A percentile compares a stretch with the other conserved stretches of the same genome.
Evolutionary conservation across 2,888 invertebrate genomes (phyloP).

Genomic region (Drosophila austrosaltans): DNA sequence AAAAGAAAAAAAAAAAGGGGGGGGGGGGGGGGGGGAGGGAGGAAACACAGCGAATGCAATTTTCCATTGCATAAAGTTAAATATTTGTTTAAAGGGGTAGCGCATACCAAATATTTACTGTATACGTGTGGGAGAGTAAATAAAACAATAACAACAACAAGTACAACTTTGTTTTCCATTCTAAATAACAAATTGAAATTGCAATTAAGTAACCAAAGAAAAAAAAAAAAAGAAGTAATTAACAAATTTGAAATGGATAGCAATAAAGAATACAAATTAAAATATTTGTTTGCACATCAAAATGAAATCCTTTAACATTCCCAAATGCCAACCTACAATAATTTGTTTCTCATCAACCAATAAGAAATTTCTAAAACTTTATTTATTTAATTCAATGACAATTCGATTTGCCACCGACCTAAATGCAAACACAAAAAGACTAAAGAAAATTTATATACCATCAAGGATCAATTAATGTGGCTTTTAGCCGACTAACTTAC

Average conservation of each 20-base stretch:
- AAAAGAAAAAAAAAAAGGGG: conserved; percentile 1
- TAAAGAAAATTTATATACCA: neutral
- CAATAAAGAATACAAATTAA: no score
- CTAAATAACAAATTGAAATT: neutral
- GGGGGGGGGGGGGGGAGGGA: no score
- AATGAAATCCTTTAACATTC: no score
- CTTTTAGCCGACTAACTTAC: neutral
- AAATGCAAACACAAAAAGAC: neutral
- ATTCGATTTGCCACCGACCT: neutral
- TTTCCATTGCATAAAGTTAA: conserved; percentile 40
- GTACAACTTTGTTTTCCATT: conserved; percentile 27
- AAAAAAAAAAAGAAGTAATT: neutral
- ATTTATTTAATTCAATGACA: neutral
- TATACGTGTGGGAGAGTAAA: conserved; percentile 22
- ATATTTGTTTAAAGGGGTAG: conserved; percentile 36
- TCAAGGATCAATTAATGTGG: conserved; percentile 5
- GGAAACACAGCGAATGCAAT: conserved; percentile 50
- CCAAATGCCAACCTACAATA: no score
- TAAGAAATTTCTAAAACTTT: neutral
- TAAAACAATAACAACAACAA: conserved; percentile 17
- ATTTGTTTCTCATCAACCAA: no score
- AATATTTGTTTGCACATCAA: no score
- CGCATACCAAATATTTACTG: conserved; percentile 12
- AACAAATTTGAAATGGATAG: no score
- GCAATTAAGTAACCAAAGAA: neutral